Conservation (phyloP, 2,797 vertebrate species). For the Liasis olivaceus region DNA sequence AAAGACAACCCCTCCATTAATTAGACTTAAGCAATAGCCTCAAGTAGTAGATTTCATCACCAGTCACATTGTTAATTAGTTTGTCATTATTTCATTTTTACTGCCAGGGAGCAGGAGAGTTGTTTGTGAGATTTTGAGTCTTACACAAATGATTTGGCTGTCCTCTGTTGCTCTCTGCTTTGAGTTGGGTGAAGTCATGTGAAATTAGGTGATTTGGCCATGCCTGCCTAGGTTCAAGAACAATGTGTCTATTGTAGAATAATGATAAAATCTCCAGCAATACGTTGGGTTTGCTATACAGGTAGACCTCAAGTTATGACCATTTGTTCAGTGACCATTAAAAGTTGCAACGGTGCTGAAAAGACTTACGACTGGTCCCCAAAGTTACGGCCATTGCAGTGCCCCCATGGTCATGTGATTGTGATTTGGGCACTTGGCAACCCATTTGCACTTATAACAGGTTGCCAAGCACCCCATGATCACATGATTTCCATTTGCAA, state of each 20-base stretch:
- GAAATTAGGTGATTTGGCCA: not conserved
- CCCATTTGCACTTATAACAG: too few species aligned
- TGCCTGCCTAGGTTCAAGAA: not conserved
- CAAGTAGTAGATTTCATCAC: not conserved
- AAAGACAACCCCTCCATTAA: not conserved
- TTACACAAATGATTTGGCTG: not conserved
- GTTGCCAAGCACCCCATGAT: too few species aligned
- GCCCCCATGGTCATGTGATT: too few species aligned
- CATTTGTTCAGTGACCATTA: too few species aligned
- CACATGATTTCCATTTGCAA: too few species aligned
- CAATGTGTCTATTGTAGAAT: not conserved
- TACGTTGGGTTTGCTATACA: not conserved
- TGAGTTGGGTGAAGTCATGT: not conserved
- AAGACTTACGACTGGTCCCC: too few species aligned
- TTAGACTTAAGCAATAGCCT: not conserved
- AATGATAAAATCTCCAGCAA: not conserved
- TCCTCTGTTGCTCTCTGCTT: not conserved
- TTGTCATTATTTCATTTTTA: not conserved
- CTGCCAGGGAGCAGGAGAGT: not conserved
- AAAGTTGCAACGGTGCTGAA: too few species aligned
- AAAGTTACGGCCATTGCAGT: too few species aligned
- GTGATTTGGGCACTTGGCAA: too few species aligned
- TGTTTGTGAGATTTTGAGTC: not conserved
- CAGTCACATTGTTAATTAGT: not conserved
- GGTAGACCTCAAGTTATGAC: too few species aligned